Evolutionary conservation across 2,113 vertebrate species (phyloP), one percentile per base, ranked within the genome.

Genomic region (Mola mola): DNA sequence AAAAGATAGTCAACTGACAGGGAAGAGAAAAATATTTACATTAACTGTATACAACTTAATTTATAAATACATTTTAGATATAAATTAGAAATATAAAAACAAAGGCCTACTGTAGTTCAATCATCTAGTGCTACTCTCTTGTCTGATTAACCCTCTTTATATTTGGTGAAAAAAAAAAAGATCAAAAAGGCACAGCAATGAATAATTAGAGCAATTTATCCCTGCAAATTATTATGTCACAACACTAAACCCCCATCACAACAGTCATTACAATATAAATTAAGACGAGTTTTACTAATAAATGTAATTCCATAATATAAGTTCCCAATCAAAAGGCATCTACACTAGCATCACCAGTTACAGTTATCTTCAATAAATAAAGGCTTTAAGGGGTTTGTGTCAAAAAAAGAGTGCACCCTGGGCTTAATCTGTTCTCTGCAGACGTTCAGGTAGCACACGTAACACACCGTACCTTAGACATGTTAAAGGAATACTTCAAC

Each of bases 21-120:
- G 66, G 76, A 84, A 82, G 72, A 85, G 70, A 69, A 78, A 90
- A 70, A 75, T 92, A 94, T 95, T 93, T 95, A 95, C 81, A 92
- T 82, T 85, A 87, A 87, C 83, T 86, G 90, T 94, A 90, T 85
- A 94, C 90, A 93, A 91, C 78, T 90, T 90, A 90, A 93, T 93
- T 95, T 91, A 96, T 97, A 97, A 96, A 97, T 97, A 97, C 91
- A 93, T 88, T 90, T 92, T 85, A 93, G 75, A 87, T 91, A 93
- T 95, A 93, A 93, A 94, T 91, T 91, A 91, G 84, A 74, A 83
- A 87, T 90, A 89, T 75, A 92, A 74, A 40, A 85, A 89, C 81
- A 82, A 79, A 72, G 38, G n/a, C 0, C 83, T 80, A 86, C 53
- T 71, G 67, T 70, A 83, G 74, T 84, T 78, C 84, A 82, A 85